phyloP scores from a whole-genome alignment of 1,140 invertebrate genomes.

The Copidosoma floridanum region DNA sequence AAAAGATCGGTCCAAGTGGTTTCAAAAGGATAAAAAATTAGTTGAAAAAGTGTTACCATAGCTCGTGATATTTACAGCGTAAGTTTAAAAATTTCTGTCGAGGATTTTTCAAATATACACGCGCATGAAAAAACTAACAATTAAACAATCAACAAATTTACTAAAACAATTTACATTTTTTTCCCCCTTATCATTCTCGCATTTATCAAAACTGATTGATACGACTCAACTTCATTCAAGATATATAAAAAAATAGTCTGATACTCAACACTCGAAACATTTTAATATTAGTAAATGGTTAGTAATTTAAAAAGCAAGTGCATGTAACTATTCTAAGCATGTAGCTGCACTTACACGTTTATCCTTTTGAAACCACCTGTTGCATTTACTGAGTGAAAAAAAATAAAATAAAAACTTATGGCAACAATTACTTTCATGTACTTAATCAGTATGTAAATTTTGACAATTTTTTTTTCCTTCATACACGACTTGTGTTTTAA shows the following conservation, averaged over 20 bases:
- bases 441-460: too few species aligned
- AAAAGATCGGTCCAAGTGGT: constrained; percentile 8
- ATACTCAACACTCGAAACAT: background rate
- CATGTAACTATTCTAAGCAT: too few species aligned
- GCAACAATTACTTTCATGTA: background rate
- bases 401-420: constrained; percentile 2
- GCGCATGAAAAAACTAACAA: background rate
- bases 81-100: constrained; percentile 1
- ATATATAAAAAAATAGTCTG: background rate
- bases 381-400: constrained; percentile 1
- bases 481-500: too few species aligned
- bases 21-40: constrained; percentile 22
- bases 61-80: constrained; percentile 18
- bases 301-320: constrained; percentile 4
- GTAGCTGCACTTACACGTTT: background rate
- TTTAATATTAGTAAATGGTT: constrained; percentile 12
- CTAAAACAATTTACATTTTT: constrained; percentile 17
- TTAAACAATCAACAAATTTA: constrained; percentile 10
- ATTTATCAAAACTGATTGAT: background rate
- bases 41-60: constrained; percentile 1
- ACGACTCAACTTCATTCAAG: background rate
- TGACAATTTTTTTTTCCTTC: too few species aligned
- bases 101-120: constrained; percentile 13
- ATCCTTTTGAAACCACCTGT: constrained; percentile 23
- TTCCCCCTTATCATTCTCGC: background rate